Evolutionary conservation across 2,888 invertebrate species (phyloP).

Genomic region (Drosophila sordidapex): DNA sequence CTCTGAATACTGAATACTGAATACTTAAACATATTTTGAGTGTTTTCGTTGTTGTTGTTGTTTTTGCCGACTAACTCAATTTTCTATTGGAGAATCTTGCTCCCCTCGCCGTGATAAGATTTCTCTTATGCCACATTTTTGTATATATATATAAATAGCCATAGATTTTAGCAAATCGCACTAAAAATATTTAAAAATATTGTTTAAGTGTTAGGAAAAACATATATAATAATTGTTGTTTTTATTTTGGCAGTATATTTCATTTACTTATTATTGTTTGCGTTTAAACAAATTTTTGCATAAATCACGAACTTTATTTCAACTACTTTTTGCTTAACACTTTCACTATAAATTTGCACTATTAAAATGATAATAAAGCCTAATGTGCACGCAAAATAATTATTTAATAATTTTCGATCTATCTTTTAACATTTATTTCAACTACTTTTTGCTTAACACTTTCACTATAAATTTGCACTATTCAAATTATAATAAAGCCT

Average conservation of each 20-base stretch:
- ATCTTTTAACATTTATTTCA: neutral
- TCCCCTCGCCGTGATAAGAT: conserved; percentile 44
- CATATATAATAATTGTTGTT: neutral
- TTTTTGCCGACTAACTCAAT: conserved; percentile 73
- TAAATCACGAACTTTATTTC: neutral
- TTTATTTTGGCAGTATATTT: neutral
- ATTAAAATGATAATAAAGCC: neutral
- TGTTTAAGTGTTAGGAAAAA: neutral
- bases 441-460: neutral
- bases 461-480: neutral
- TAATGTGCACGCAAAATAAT: no score
- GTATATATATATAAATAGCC: neutral
- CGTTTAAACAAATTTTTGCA: neutral
- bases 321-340: neutral
- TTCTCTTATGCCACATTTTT: conserved; percentile 53
- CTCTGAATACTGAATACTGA: conserved; percentile 54
- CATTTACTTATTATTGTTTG: neutral
- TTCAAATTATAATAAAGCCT: neutral
- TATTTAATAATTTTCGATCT: neutral
- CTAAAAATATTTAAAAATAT: neutral
- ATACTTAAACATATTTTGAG: conserved; percentile 48
- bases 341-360: neutral
- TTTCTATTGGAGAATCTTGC: conserved; percentile 77
- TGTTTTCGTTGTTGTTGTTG: conserved; percentile 45
- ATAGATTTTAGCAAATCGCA: neutral